Evolutionary conservation across 2,888 invertebrate species (phyloP).

Genomic region (Tenthredo mesomela): DNA sequence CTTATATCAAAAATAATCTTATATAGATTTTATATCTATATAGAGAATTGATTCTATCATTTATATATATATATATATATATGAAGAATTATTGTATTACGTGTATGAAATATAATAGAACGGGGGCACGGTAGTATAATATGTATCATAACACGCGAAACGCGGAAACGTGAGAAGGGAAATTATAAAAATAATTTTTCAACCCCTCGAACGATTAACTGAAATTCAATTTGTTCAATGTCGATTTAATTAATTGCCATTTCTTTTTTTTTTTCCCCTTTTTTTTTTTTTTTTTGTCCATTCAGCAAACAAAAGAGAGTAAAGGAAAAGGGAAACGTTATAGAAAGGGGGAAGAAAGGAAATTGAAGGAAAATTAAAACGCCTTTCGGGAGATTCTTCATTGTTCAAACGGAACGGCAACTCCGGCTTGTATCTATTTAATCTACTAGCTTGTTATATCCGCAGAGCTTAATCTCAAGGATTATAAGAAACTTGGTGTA

Average conservation of each 20-base stretch:
- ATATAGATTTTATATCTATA: no score
- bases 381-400: background rate
- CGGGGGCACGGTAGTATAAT: no score
- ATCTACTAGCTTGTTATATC: background rate
- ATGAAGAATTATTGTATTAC: no score
- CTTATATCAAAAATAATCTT: no score
- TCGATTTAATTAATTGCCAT: background rate
- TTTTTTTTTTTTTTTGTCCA: no score
- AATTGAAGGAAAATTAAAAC: background rate
- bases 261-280: background rate
- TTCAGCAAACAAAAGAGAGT: background rate
- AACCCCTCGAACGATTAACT: background rate
- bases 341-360: background rate
- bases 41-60: no score
- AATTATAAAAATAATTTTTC: background rate
- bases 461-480: background rate
- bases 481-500: background rate
- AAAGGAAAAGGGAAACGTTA: background rate
- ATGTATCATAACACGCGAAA: no score
- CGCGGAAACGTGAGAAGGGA: background rate
- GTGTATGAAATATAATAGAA: background rate
- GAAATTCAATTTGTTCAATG: background rate
- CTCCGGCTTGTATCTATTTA: conserved; percentile 11
- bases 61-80: no score
- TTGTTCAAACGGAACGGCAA: background rate